A percentile compares a stretch with the other conserved stretches of the same genome.
Evolutionary conservation across 2,113 vertebrate genomes (phyloP).

Genomic region (Cyanistes caeruleus): DNA sequence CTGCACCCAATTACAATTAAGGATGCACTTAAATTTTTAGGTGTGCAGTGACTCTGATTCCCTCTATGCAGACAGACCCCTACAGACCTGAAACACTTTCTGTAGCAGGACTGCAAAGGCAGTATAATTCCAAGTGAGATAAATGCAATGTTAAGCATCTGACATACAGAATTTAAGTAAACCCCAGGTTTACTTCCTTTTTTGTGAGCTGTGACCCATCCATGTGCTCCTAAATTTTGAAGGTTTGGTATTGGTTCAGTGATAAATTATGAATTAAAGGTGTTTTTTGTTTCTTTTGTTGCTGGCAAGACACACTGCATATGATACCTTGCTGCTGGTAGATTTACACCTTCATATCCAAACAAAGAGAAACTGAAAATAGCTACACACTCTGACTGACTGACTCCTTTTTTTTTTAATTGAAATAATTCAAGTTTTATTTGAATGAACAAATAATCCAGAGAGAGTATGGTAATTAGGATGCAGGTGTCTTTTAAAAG

Average conservation of each 20-base stretch:
- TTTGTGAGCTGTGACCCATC: not conserved
- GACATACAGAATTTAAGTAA: not conserved
- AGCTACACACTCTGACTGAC: not conserved
- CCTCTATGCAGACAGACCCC: not conserved
- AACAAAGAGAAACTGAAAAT: not conserved
- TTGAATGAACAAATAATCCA: not conserved
- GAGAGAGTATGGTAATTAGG: not conserved
- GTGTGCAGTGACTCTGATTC: not conserved
- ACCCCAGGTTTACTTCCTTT: not conserved
- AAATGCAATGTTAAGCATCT: not conserved
- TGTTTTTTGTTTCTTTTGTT: not conserved
- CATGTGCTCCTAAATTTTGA: not conserved
- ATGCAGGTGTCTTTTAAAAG: not conserved
- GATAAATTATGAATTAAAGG: not conserved
- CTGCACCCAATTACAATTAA: not conserved
- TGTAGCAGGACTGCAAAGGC: not conserved
- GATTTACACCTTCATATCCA: not conserved
- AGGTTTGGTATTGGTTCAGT: not conserved
- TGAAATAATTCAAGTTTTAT: not conserved
- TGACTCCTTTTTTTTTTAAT: not conserved
- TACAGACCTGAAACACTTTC: not conserved
- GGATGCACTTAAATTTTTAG: not conserved
- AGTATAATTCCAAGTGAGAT: not conserved
- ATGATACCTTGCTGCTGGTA: not conserved
- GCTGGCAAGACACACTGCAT: not conserved